Evolutionary conservation across 2,888 invertebrate genomes (phyloP), one percentile per base, ranked within the genome.

Genomic region (Sympetrum striolatum): DNA sequence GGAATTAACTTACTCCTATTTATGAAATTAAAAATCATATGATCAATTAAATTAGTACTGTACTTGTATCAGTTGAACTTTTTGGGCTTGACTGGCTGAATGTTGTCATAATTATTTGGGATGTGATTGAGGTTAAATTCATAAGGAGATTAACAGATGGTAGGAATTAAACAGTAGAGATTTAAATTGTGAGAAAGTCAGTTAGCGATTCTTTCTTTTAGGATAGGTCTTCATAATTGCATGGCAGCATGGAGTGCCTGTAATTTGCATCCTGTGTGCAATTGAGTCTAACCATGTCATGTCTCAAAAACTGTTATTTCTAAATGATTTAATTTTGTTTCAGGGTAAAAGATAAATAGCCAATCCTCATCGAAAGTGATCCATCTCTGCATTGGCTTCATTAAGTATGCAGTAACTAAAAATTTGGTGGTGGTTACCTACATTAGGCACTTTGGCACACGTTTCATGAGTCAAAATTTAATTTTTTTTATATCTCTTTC

Each of bases 281-380:
- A 86, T 31, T 60, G 86, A 82, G 86, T 64, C 86, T 86, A 86
- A 86, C 86, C 2, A 1, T 1, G 2, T 81, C 6, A 0, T 18
- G 10, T 12, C 1, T 37, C n/a, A 35, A 86, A 37, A 15, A n/a
- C 39, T 22, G 64, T 86, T 86, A 22, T 37, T 60, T 60, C 60
- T 53, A 86, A 22, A 14, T 86, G 18, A 25, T 86, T 86, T 39
- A 37, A 86, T 86, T 60, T 37, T 60, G 18, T 86, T 86, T 60
- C 86, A 86, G 86, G 86, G 60, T 86, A 86, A 86, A 86, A 86
- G 58, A n/a, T 86, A 86, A 60, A 37, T 60, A 37, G 35, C n/a
- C 10, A 35, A 60, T 31, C 82, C 58, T 10, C 60, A 60, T 37
- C 60, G 12, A 15, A 39, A 86, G 10, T 8, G 10, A 12, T 37